A percentile compares a stretch with the other conserved stretches of the same genome.
Evolutionary conservation across 2,797 vertebrate genomes (phyloP).

Genomic region (Hipposideros larvatus): DNA sequence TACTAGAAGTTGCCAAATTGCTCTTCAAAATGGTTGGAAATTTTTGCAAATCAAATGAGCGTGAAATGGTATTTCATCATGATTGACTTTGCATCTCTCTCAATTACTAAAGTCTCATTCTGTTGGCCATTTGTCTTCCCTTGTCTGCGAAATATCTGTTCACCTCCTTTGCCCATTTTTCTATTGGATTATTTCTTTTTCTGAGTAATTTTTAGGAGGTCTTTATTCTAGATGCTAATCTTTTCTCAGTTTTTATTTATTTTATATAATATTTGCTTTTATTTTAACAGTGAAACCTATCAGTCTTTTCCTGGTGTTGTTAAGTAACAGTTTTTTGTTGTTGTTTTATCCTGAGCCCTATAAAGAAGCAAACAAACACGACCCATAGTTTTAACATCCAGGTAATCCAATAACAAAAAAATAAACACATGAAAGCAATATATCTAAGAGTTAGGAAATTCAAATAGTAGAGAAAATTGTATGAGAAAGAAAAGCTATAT

Average conservation of each 20-base stretch:
- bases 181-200: background rate
- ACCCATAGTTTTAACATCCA: background rate
- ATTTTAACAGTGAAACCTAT: background rate
- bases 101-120: background rate
- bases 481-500: background rate
- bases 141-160: background rate
- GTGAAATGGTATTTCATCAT: background rate
- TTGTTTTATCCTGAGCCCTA: constrained; percentile 2
- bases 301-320: background rate
- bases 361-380: constrained; percentile 18
- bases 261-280: background rate
- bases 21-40: background rate
- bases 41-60: background rate
- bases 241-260: background rate
- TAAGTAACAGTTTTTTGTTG: background rate
- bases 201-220: constrained; percentile 4
- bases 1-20: background rate
- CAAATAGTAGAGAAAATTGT: background rate
- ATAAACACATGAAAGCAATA: background rate
- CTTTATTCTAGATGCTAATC: background rate
- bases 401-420: background rate
- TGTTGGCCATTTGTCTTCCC: background rate
- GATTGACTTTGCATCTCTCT: background rate
- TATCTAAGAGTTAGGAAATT: constrained; percentile 7
- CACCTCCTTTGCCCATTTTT: background rate